Conservation (phyloP, 1,140 invertebrate species). For the Seison nebaliae region DNA sequence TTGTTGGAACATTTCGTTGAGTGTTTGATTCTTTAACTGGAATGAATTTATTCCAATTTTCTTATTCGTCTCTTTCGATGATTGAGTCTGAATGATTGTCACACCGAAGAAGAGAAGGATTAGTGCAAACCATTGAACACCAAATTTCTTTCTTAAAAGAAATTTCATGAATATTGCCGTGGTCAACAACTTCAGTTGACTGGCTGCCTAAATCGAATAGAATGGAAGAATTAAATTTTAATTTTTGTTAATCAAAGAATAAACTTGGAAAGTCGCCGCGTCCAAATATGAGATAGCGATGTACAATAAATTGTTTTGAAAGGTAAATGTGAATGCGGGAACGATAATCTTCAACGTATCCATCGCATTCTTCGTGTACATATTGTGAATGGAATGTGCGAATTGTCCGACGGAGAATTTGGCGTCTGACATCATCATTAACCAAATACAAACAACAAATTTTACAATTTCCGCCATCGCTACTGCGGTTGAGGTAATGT, state of each 20-base stretch:
- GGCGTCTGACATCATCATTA: too few species aligned
- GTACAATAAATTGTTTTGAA: slow-evolving; percentile 92
- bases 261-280: slow-evolving; percentile 89
- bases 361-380: slow-evolving; percentile 2
- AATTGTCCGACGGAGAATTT: too few species aligned
- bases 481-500: too few species aligned
- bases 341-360: slow-evolving; percentile 10
- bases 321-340: slow-evolving; percentile 69
- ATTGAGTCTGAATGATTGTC: slow-evolving; percentile 31
- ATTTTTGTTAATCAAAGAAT: too few species aligned
- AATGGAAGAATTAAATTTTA: too few species aligned
- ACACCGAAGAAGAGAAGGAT: slow-evolving; percentile 56
- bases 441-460: too few species aligned
- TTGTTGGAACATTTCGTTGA: too few species aligned
- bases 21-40: too few species aligned
- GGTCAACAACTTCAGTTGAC: slow-evolving; percentile 89
- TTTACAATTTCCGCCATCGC: too few species aligned
- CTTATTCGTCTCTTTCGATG: slow-evolving; percentile 1
- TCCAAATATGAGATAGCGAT: slow-evolving; percentile 85
- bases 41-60: too few species aligned
- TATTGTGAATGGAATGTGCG: too few species aligned
- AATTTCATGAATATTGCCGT: slow-evolving; percentile 83
- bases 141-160: slow-evolving; percentile 48
- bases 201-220: too few species aligned
- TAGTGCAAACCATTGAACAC: slow-evolving; percentile 65